A percentile compares a stretch with the other conserved stretches of the same genome.
These are phyloP conservation scores for Caenorhabditis sinica DNA, from an alignment of 2,888 invertebrate species.

Conservation along the genomic window DNA sequence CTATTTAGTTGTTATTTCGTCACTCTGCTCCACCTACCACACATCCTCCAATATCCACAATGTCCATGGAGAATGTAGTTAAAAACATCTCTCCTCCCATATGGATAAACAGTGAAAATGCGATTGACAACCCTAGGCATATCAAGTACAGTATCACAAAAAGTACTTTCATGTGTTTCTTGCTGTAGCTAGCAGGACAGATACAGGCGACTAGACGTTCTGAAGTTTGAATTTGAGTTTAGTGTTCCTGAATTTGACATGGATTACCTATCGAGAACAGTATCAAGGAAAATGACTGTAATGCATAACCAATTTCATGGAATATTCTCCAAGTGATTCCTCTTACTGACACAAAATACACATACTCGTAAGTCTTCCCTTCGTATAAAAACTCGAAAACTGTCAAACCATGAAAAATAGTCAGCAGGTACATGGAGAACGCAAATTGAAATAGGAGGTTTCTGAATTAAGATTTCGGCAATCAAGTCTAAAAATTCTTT, in stretches of 20 bases:
- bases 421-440: conserved; percentile 35
- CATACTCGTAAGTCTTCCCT: conserved; percentile 21
- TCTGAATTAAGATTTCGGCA: conserved; percentile 11
- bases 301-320: conserved; percentile 42
- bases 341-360: conserved; percentile 41
- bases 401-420: conserved; percentile 44
- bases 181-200: conserved; percentile 19
- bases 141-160: not conserved
- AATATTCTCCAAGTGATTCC: conserved; percentile 34
- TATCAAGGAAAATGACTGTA: conserved; percentile 41
- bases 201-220: conserved; percentile 30
- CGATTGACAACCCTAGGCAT: conserved; percentile 6
- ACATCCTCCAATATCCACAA: conserved; percentile 43
- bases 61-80: conserved; percentile 37
- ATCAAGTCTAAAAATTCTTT: not conserved
- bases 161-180: not conserved
- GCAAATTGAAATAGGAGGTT: conserved; percentile 35
- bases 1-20: too few species aligned
- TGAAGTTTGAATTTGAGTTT: conserved; percentile 17
- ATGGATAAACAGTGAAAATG: conserved; percentile 24
- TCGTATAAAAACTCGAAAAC: conserved; percentile 54
- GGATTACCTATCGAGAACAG: conserved; percentile 47
- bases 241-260: too few species aligned
- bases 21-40: not conserved
- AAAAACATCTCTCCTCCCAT: conserved; percentile 24